phyloP scores from a whole-genome alignment of 1,140 invertebrate genomes.

The Eupristina koningsbergeri region DNA sequence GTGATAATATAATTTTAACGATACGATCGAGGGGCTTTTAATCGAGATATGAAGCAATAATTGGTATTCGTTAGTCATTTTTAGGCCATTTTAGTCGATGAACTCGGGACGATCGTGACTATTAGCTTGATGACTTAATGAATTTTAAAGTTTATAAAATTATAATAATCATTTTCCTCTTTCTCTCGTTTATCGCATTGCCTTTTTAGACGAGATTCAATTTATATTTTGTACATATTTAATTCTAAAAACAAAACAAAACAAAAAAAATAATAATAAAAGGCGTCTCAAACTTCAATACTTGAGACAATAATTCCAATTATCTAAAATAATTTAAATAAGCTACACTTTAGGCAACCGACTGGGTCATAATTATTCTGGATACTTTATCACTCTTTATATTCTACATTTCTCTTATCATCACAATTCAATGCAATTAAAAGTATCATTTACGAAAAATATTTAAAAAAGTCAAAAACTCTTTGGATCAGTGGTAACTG shows the following conservation, averaged over 20 bases:
- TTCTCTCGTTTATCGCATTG: slow-evolving; percentile 22
- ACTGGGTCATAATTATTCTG: background rate
- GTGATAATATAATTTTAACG: slow-evolving; percentile 25
- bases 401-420: slow-evolving; percentile 6
- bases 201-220: background rate
- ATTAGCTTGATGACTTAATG: slow-evolving; percentile 34
- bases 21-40: slow-evolving; percentile 17
- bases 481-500: slow-evolving; percentile 40
- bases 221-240: slow-evolving; percentile 19
- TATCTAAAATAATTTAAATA: slow-evolving; percentile 36
- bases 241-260: background rate
- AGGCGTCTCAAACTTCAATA: background rate
- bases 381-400: background rate
- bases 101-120: slow-evolving; percentile 42
- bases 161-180: slow-evolving; percentile 5
- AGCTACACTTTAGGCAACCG: background rate
- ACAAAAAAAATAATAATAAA: no score
- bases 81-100: slow-evolving; percentile 57
- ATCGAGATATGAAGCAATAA: slow-evolving; percentile 16
- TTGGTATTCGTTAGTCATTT: slow-evolving; percentile 7
- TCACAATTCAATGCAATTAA: slow-evolving; percentile 46
- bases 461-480: slow-evolving; percentile 45
- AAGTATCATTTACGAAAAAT: slow-evolving; percentile 52
- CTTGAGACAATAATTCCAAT: background rate
- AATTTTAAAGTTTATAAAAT: slow-evolving; percentile 17